Evolutionary conservation across 2,113 vertebrate species (phyloP), one percentile per base, ranked within the genome.

Genomic region (Anguilla japonica): DNA sequence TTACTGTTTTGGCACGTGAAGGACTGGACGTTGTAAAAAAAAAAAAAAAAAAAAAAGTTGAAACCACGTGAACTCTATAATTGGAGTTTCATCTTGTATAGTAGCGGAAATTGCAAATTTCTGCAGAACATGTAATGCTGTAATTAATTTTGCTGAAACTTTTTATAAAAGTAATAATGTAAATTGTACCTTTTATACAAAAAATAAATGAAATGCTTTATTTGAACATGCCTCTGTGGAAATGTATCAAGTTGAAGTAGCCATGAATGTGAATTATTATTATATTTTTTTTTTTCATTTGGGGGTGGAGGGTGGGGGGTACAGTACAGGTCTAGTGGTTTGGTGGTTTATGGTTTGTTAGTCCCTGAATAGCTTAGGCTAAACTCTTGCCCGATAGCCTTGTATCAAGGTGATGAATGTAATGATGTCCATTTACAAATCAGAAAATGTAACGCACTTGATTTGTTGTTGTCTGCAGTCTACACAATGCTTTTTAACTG

Each of bases 151-250:
- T 97, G 97, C 97, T 97, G 95, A 97, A 98, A 99, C 98, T 99
- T 99, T 99, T 99, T 98, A 99, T 99, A 99, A 99, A 99, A 99
- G 98, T 99, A 99, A 97, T 93, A 96, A 98, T 99, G 98, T 99
- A 99, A 99, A 97, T 97, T 96, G 96, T 98, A 97, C 96, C 92
- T 95, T 98, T 98, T 97, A 97, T 97, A 97, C 98, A 98, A 96
- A 97, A 94, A 97, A 97, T 99, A 99, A 99, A 99, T 98, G 94
- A 94, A 97, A 97, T 97, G 97, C 96, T 94, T 97, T 97, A 97
- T 94, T 94, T 96, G 96, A 96, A 90, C 82, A 89, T 91, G 89
- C 92, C 89, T 88, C 40, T 43, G 29, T 3, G n/a, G 8, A 53
- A 2, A 56, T 85, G 41, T 9, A 85, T 53, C 26, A 18, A 41